Percentiles rank a stretch among this genome's conserved stretches.
Evolutionary conservation across 2,113 vertebrate genomes (phyloP).

Genomic region (Genyomyrus donnyi): DNA sequence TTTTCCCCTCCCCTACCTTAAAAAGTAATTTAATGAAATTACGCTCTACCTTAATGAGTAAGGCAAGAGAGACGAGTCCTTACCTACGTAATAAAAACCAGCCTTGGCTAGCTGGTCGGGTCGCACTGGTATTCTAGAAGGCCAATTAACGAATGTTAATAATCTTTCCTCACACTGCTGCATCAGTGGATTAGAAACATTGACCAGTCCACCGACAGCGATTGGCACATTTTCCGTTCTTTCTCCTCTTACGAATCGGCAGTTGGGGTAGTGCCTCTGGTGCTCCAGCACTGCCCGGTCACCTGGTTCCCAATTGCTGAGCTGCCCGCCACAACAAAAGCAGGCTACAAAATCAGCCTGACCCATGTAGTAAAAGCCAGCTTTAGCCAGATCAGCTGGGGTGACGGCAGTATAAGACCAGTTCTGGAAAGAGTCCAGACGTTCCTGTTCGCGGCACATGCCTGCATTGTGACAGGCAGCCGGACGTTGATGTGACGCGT

Average conservation of each 20-base stretch:
- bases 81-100: conserved; percentile 96
- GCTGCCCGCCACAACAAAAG: conserved; percentile 83
- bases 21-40: background rate
- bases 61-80: conserved; percentile 28
- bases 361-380: conserved; percentile 88
- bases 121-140: conserved; percentile 76
- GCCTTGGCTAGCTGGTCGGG: conserved; percentile 88
- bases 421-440: conserved; percentile 70
- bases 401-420: conserved; percentile 78
- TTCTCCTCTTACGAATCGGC: conserved; percentile 75
- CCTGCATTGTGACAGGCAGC: conserved; percentile 58
- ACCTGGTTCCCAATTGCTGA: conserved; percentile 95
- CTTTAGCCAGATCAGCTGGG: conserved; percentile 79
- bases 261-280: conserved; percentile 84
- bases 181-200: conserved; percentile 86
- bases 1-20: background rate
- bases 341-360: conserved; percentile 84
- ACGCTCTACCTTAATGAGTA: background rate
- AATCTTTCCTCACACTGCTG: conserved; percentile 77
- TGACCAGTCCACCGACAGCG: conserved; percentile 56
- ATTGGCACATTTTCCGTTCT: conserved; percentile 60
- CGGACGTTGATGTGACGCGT: conserved; percentile 63
- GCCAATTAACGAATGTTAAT: conserved; percentile 87
- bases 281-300: conserved; percentile 87
- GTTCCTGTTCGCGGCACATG: conserved; percentile 84